Conservation (phyloP, 2,113 vertebrate genomes). For the Petrocephalus microphthalmus region DNA sequence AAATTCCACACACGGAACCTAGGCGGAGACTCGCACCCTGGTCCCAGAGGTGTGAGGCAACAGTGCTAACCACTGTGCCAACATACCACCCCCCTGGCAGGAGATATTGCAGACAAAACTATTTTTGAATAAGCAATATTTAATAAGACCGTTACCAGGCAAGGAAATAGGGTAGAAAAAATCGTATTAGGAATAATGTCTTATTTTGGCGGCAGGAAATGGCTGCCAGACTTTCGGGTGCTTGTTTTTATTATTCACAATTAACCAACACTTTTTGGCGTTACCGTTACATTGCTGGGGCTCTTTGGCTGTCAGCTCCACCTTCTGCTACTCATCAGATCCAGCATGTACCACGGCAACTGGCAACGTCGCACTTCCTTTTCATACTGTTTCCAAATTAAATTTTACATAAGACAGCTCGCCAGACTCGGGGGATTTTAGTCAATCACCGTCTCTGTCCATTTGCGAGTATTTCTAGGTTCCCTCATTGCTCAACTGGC, state of each 20-base stretch:
- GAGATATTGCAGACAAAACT: background rate
- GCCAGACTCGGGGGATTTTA: conserved; percentile 28
- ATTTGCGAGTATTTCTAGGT: conserved; percentile 24
- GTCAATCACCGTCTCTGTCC: conserved; percentile 25
- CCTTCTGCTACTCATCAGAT: background rate
- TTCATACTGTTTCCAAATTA: conserved; percentile 14
- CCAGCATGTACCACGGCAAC: background rate
- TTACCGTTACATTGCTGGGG: background rate
- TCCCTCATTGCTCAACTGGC: background rate
- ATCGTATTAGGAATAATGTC: background rate
- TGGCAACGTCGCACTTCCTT: conserved; percentile 27
- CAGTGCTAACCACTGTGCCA: too few relatives aligned
- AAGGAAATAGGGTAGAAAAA: background rate
- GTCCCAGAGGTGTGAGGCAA: too few relatives aligned
- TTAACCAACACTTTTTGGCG: background rate
- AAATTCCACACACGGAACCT: too few relatives aligned
- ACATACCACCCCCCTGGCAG: background rate
- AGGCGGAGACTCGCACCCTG: too few relatives aligned
- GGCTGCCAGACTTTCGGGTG: background rate
- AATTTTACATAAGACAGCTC: conserved; percentile 24
- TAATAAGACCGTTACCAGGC: background rate
- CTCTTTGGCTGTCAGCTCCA: background rate
- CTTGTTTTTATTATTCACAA: background rate
- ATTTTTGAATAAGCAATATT: background rate
- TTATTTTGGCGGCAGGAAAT: background rate